phyloP scores from a whole-genome alignment of 2,797 vertebrate genomes.

The Protonibea diacanthus region DNA sequence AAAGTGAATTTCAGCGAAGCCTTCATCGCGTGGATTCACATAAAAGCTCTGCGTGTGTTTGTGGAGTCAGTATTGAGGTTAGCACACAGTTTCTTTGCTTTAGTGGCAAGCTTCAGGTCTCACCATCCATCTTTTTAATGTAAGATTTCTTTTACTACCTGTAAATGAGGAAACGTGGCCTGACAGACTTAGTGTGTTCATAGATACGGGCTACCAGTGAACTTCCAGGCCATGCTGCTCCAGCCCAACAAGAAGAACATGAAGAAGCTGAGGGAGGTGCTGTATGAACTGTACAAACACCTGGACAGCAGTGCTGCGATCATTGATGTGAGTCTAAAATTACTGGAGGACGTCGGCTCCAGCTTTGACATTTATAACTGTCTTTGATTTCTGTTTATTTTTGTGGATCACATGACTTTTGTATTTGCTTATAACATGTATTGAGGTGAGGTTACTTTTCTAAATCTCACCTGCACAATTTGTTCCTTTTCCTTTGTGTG shows the following conservation, averaged over 20 bases:
- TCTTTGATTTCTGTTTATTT: no score
- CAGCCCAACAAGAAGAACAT: slow-evolving; percentile 98
- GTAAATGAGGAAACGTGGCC: neutral
- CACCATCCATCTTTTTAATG: neutral
- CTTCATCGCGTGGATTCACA: slow-evolving; percentile 99
- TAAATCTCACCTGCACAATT: no score
- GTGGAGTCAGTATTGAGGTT: slow-evolving; percentile 98
- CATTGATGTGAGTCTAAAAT: slow-evolving; percentile 91
- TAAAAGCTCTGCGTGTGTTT: slow-evolving; percentile 97
- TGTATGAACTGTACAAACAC: slow-evolving; percentile 95
- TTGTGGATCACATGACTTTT: no score
- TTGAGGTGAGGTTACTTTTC: no score
- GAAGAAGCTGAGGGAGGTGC: slow-evolving; percentile 97
- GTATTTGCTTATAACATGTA: no score
- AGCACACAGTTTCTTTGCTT: slow-evolving; percentile 65
- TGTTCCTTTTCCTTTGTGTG: no score
- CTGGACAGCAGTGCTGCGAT: slow-evolving; percentile 96
- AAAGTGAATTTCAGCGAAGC: slow-evolving; percentile 99
- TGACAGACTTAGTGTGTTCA: slow-evolving; percentile 32
- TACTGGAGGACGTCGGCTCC: neutral
- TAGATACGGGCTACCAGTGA: slow-evolving; percentile 98
- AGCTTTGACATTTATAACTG: neutral
- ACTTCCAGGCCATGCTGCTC: slow-evolving; percentile 99
- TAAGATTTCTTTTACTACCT: neutral
- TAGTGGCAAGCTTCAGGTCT: neutral